These are phyloP conservation scores for Holacanthus passer DNA, from an alignment of 2,113 vertebrate genomes.

Conservation along the genomic window DNA sequence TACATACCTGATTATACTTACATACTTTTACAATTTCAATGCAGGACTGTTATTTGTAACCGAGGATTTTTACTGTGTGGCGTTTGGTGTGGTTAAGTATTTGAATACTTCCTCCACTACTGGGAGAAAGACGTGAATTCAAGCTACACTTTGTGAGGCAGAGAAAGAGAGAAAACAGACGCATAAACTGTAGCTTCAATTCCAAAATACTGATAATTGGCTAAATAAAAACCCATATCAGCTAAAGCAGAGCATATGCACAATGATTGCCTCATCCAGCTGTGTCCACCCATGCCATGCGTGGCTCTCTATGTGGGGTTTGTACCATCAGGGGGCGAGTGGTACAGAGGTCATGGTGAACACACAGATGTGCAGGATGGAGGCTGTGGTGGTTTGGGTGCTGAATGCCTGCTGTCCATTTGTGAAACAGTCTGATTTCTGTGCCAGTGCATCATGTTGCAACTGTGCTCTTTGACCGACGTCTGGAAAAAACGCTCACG, in stretches of 20 bases:
- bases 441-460: slow-evolving; percentile 67
- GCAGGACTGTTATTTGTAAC: no score
- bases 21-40: no score
- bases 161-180: background rate
- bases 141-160: background rate
- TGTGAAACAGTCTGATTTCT: slow-evolving; percentile 66
- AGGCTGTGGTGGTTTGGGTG: slow-evolving; percentile 10
- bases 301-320: background rate
- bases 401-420: background rate
- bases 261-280: background rate
- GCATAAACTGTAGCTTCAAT: background rate
- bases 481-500: slow-evolving; percentile 3
- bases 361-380: background rate
- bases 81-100: no score
- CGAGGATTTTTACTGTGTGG: no score
- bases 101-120: no score
- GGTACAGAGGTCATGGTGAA: slow-evolving; percentile 19
- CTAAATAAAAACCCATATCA: background rate
- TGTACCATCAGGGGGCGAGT: background rate
- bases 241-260: background rate
- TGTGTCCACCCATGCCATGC: background rate
- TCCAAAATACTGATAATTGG: no score
- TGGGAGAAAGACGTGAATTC: background rate
- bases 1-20: no score
- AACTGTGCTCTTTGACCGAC: slow-evolving; percentile 57